Conservation (phyloP, 2,888 invertebrate species). For the Cerceris rybyensis region DNA sequence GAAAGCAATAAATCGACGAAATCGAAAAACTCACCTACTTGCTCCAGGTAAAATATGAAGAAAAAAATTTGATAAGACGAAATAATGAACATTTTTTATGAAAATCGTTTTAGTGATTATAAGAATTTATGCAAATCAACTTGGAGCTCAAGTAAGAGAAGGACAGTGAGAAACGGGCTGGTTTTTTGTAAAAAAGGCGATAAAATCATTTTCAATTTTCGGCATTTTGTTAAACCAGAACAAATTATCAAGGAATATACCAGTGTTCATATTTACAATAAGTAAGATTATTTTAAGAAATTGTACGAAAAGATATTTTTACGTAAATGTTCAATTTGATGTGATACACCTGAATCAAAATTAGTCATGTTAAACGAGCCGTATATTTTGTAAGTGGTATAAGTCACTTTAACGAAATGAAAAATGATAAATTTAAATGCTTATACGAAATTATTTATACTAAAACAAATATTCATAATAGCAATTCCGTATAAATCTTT, state of each 20-base stretch:
- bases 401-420: too few relatives aligned
- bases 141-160: slow-evolving; percentile 35
- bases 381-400: too few relatives aligned
- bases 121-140: slow-evolving; percentile 33
- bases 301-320: background rate
- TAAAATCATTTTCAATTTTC: slow-evolving; percentile 56
- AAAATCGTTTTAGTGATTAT: slow-evolving; percentile 37
- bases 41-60: background rate
- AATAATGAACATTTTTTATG: background rate
- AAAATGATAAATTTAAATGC: too few relatives aligned
- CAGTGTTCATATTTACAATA: slow-evolving; percentile 52
- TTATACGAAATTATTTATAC: too few relatives aligned
- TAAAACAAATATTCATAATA: too few relatives aligned
- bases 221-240: slow-evolving; percentile 58
- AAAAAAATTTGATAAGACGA: background rate
- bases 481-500: too few relatives aligned
- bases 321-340: too few relatives aligned
- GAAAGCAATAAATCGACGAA: slow-evolving; percentile 1
- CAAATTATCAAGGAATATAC: slow-evolving; percentile 55
- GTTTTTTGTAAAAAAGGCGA: slow-evolving; percentile 35
- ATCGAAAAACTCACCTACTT: background rate
- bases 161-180: slow-evolving; percentile 9
- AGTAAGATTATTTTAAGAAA: slow-evolving; percentile 45
- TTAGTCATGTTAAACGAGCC: background rate
- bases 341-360: background rate